phyloP scores from a whole-genome alignment of 2,888 invertebrate species.

The Himalopsyche anomala region DNA sequence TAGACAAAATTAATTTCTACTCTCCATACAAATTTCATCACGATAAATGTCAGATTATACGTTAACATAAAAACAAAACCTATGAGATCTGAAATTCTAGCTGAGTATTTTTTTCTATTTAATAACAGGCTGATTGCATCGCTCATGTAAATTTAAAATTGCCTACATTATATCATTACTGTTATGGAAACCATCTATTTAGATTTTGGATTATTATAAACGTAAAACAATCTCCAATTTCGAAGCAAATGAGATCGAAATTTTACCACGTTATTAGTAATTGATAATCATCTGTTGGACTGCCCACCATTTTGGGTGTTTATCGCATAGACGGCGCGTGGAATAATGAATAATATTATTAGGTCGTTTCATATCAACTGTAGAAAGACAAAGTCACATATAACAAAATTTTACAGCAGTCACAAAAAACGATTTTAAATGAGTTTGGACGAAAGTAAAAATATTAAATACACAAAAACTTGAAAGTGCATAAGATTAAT shows the following conservation, averaged over 20 bases:
- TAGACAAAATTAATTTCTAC: no score
- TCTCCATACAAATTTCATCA: not conserved
- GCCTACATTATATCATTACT: constrained; percentile 25
- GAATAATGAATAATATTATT: no score
- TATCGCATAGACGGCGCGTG: no score
- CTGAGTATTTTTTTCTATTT: not conserved
- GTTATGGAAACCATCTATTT: constrained; percentile 9
- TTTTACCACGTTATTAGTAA: constrained; percentile 34
- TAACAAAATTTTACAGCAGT: no score
- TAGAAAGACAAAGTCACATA: no score
- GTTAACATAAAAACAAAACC: not conserved
- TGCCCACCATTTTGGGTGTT: no score
- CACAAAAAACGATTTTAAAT: no score
- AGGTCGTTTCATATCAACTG: no score
- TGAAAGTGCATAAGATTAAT: no score
- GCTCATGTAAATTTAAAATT: constrained; percentile 9
- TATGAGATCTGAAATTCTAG: not conserved
- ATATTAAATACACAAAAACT: no score
- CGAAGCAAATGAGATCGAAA: constrained; percentile 20
- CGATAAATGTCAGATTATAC: not conserved
- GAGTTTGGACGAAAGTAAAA: no score
- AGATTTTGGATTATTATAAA: not conserved
- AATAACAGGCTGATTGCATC: not conserved
- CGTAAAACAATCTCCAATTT: constrained; percentile 26
- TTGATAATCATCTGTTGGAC: constrained; percentile 2